Base-by-base conservation (phyloP, 2,888 invertebrate genomes). In the Macropis europaea region DNA sequence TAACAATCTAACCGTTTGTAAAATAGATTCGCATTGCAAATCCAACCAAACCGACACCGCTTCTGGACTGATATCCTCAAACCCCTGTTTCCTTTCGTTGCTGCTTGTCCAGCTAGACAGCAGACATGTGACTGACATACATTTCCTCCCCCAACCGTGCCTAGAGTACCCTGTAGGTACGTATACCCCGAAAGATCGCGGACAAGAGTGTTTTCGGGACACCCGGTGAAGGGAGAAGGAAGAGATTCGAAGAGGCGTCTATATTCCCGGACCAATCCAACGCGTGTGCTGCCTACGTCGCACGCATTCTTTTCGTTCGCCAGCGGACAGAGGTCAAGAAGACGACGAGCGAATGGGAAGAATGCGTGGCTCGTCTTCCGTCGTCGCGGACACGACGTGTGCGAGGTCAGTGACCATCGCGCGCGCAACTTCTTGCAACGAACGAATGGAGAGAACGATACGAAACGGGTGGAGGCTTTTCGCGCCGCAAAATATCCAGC, bases 381-480 rank as follows among this genome's bases (percentile, higher is more conserved):
- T 74, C 80, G 79, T 75, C 82, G 75, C 74, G 71, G 73, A 79
- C 79, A 79, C 79, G 78, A 85, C 81, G 83, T 84, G 85, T 79
- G 80, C 84, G 84, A 84, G 84, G 84, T 84, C 84, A 84, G 84
- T 84, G 85, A 84, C 85, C 84, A 85, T 84, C 66, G 70, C 36
- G 77, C 70, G 63, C 54, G 75, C 75, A 66, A 71, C 75, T 76
- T 81, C 78, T 78, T 76, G 79, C 68, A 30, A 32, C 50, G 30
- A 45, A 62, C 54, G 64, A 63, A 52, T 36, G 56, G 38, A 22
- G 67, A 43, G 64, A 50, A 43, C 11, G 47, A 59, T 22, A 40
- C 24, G 28, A 34, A 60, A 61, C 53, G 71, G 54, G 64, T 50
- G 40, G 45, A 22, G 47, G 53, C 34, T 52, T 67, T 48, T 62